Evolutionary conservation across 2,113 vertebrate species (phyloP), one percentile per base, ranked within the genome.

Genomic region (Sapajus apella): DNA sequence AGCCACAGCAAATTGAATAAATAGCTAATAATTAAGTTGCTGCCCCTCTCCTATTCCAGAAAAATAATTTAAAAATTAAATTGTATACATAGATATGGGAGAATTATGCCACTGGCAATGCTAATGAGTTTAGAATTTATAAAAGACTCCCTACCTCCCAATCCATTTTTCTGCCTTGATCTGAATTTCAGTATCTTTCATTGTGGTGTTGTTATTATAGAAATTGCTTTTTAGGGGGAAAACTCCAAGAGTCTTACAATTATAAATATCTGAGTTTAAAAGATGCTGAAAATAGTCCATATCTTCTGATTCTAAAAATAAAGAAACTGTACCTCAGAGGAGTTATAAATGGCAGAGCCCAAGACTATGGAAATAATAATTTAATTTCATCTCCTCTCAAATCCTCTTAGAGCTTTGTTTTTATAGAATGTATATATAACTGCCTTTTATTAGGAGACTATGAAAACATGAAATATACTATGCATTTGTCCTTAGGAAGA

Each of bases 61-160:
- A 91, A 96, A 70, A 90, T 27, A 75, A 84, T 73, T 87, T 80
- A 61, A 88, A 98, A 93, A 84, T 90, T 84, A 93, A 91, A 90
- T 23, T 27, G 61, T 25, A 50, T 30, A 55, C 0, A 2, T 12
- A 94, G 64, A 70, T 50, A 52, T 1, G 27, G 85, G 11, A 61
- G 55, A 56, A 45, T 20, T 32, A 55, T 1, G 2, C 27, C 55
- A n/a, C 50, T 21, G 12, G 52, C 37, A 13, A 45, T 45, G 23
- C n/a, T 88, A 73, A 77, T 85, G 66, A 47, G 61, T 37, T 50
- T 90, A 87, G 70, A 93, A 55, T 79, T 37, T 61, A 83, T 58
- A 32, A 83, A 93, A 23, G 68, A 91, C 23, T 82, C 13, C 61
- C 30, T 27, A 20, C 0, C 18, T 8, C 1, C 30, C 52, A 88